These are phyloP conservation scores for Stomatorhinus walkeri DNA, from an alignment of 2,797 vertebrate species.

Conservation along the genomic window DNA sequence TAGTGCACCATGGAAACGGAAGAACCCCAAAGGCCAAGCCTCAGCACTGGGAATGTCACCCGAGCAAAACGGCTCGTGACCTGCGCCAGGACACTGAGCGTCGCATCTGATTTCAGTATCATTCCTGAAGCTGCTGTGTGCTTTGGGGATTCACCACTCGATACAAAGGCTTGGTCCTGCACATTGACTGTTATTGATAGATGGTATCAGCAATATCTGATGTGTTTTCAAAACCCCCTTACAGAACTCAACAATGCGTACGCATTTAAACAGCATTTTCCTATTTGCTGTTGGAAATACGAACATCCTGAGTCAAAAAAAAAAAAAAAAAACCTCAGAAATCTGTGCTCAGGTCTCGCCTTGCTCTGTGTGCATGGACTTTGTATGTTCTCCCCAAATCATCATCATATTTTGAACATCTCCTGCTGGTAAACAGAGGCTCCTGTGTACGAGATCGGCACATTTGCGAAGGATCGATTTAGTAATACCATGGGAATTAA, in stretches of 20 bases:
- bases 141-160: neutral
- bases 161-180: neutral
- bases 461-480: constrained; percentile 13
- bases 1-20: neutral
- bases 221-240: neutral
- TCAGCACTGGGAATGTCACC: neutral
- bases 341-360: neutral
- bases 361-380: neutral
- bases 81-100: neutral
- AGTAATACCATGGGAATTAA: neutral
- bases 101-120: neutral
- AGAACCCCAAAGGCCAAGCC: neutral
- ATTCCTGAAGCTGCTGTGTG: neutral
- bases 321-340: neutral
- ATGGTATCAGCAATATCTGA: constrained; percentile 1
- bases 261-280: neutral
- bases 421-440: neutral
- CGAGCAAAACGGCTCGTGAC: neutral
- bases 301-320: neutral
- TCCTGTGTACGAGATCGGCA: neutral
- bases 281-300: neutral
- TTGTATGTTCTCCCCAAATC: neutral
- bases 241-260: neutral
- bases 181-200: neutral
- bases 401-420: neutral